Evolutionary conservation across 2,797 vertebrate genomes (phyloP).

Genomic region (Leptoclinus maculatus): DNA sequence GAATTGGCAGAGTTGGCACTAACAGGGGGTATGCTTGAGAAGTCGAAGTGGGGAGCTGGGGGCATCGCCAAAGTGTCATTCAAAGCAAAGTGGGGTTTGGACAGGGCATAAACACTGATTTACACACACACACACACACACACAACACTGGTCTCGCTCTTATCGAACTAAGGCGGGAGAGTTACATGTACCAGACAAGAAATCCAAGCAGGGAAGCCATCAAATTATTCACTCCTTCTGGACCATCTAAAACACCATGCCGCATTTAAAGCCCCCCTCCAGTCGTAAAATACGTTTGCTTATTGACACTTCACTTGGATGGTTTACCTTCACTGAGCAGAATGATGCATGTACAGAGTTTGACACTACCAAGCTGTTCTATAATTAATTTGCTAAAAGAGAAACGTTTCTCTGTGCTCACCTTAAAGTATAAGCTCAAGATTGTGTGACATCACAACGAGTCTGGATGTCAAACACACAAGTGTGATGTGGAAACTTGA

Average conservation of each 20-base stretch:
- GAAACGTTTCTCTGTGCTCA: not conserved
- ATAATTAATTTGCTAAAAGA: not conserved
- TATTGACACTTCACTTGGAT: not conserved
- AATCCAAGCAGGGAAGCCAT: conserved; percentile 39
- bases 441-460: not conserved
- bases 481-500: not conserved
- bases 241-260: not conserved
- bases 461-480: not conserved
- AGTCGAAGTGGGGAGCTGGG: conserved; percentile 80
- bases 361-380: not conserved
- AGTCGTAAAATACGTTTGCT: not conserved
- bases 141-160: conserved; percentile 42
- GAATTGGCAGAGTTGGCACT: conserved; percentile 81
- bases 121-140: conserved; percentile 57
- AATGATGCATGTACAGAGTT: not conserved
- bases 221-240: conserved; percentile 30
- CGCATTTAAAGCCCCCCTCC: not conserved
- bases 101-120: conserved; percentile 78
- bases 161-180: conserved; percentile 57
- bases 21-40: conserved; percentile 82
- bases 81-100: conserved; percentile 87
- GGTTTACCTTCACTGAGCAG: not conserved
- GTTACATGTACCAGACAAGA: conserved; percentile 41
- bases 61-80: conserved; percentile 87
- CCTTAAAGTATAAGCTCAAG: not conserved